Percentiles rank a stretch among this genome's conserved stretches.
Evolutionary conservation across 2,113 vertebrate genomes (phyloP).

Genomic region (Neogobius melanostomus): DNA sequence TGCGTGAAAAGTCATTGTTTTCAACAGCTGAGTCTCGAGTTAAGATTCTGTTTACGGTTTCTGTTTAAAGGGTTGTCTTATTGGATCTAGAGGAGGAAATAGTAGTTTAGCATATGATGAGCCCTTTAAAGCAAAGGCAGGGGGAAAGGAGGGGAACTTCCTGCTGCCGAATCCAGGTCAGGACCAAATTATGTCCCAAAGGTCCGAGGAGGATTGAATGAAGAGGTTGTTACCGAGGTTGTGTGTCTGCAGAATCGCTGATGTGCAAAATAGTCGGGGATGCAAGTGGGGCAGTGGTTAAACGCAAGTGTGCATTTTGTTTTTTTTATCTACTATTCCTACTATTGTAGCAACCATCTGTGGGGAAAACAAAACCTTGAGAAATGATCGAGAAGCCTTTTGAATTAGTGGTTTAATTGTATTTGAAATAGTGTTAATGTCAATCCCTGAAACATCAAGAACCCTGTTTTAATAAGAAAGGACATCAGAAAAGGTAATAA

Average conservation of each 20-base stretch:
- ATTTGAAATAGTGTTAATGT: too few species aligned
- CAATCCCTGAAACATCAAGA: too few species aligned
- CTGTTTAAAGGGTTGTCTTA: too few species aligned
- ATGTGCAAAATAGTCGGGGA: not conserved
- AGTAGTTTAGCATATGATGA: too few species aligned
- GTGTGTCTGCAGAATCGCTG: constrained; percentile 8
- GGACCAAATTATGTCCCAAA: constrained; percentile 58
- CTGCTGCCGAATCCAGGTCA: constrained; percentile 56
- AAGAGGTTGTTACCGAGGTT: constrained; percentile 1
- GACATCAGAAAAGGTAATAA: not conserved
- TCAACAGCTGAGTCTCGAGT: too few species aligned
- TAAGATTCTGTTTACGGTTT: too few species aligned
- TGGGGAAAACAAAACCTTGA: not conserved
- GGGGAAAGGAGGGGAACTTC: constrained; percentile 28
- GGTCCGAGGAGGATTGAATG: constrained; percentile 32
- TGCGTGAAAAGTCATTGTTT: too few species aligned
- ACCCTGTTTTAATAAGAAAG: not conserved
- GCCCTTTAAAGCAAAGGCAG: not conserved
- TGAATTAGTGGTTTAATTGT: too few species aligned
- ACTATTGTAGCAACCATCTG: not conserved
- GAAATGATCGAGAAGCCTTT: not conserved
- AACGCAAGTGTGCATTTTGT: not conserved
- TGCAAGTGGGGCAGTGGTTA: not conserved
- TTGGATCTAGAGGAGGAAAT: too few species aligned
- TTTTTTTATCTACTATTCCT: not conserved